Evolutionary conservation across 2,888 invertebrate genomes (phyloP).

Genomic region (Agonopterix subpropinquella): DNA sequence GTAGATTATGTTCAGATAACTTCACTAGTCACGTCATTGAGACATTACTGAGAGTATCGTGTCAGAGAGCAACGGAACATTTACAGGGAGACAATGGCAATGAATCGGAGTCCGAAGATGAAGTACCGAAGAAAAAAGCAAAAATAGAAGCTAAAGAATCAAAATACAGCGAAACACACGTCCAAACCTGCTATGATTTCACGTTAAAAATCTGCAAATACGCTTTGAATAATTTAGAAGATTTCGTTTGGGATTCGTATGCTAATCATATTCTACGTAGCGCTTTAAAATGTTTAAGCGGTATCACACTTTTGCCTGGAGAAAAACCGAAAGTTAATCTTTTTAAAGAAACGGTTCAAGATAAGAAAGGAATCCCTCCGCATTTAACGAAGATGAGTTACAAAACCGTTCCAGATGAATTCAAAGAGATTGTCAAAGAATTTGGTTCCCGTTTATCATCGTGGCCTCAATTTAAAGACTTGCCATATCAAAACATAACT

Average conservation of each 20-base stretch:
- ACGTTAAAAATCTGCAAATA: slow-evolving; percentile 84
- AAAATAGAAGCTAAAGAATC: slow-evolving; percentile 33
- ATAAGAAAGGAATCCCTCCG: slow-evolving; percentile 50
- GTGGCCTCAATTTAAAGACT: slow-evolving; percentile 87
- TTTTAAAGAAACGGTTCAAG: slow-evolving; percentile 36
- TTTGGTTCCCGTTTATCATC: slow-evolving; percentile 77
- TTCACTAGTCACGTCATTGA: slow-evolving; percentile 89
- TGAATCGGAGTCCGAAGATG: slow-evolving; percentile 24
- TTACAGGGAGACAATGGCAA: slow-evolving; percentile 28
- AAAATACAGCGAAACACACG: slow-evolving; percentile 61
- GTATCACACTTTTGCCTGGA: slow-evolving; percentile 73
- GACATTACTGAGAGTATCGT: slow-evolving; percentile 76
- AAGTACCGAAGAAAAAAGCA: slow-evolving; percentile 37
- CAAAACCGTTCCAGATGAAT: slow-evolving; percentile 74
- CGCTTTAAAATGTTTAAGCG: slow-evolving; percentile 81
- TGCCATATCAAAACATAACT: slow-evolving; percentile 81
- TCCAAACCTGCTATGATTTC: slow-evolving; percentile 77
- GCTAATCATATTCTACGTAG: slow-evolving; percentile 86
- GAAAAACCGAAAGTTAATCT: slow-evolving; percentile 60
- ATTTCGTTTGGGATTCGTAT: slow-evolving; percentile 86
- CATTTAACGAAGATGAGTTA: slow-evolving; percentile 57
- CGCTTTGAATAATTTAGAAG: slow-evolving; percentile 88
- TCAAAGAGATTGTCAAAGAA: slow-evolving; percentile 77
- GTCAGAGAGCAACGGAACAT: slow-evolving; percentile 65
- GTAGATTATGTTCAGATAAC: slow-evolving; percentile 83